Evolutionary conservation across 2,113 vertebrate genomes (phyloP), one percentile per base, ranked within the genome.

Genomic region (Castor canadensis): DNA sequence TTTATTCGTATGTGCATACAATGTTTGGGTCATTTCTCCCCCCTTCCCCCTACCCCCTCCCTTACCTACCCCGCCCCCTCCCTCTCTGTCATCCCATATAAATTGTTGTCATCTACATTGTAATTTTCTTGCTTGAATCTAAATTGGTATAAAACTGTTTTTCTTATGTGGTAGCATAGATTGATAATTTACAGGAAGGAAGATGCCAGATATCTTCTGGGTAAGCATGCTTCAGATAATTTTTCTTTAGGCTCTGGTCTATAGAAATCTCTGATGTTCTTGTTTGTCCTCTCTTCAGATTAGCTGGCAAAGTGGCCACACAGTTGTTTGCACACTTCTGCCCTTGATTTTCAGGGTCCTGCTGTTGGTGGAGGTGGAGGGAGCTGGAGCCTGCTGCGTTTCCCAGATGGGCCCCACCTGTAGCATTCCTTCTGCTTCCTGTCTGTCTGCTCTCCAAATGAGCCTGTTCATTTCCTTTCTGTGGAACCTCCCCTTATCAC

Each of bases 341-440:
- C 20, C 62, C 79, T 66, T 69, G 40, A 43, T 26, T 87, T 54
- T 91, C 22, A 56, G 80, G 49, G 58, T 80, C 38, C 64, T 85
- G 80, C 58, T 49, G 7, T 3, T 35, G 88, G 82, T 7, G 89
- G 93, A 45, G 75, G 40, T 22, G 20, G 28, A 66, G 81, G 12
- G 7, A 16, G 69, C 72, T 6, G 1, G 79, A 54, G 71, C 64
- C 66, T 9, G 56, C 72, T 10, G 52, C 11, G 15, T 56, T 73
- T 82, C 73, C 92, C 94, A 89, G 40, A 32, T 82, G 81, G 84
- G n/a, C 71, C 75, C 93, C 82, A 56, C 88, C 91, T 93, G 35
- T 81, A 24, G 35, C 62, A 22, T 69, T 93, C 75, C 90, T 92
- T 45, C 1, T 28, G 38, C 95, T 93, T 96, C 83, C 93, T 73